Evolutionary conservation across 2,113 vertebrate species (phyloP).

Genomic region (Oncorhynchus clarkii): DNA sequence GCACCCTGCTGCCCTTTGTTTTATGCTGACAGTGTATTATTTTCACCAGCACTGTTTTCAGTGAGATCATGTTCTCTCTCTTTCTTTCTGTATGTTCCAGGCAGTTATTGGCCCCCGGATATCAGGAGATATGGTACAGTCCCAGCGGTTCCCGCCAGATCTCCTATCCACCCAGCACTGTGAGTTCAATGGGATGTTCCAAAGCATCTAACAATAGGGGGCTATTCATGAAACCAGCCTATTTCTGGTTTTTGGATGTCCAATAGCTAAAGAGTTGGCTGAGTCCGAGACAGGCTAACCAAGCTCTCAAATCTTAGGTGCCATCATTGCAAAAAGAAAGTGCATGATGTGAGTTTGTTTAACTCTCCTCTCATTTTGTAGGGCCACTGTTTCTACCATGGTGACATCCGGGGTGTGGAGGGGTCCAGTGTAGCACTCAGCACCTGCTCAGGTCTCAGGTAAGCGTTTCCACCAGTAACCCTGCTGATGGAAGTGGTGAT

Average conservation of each 20-base stretch:
- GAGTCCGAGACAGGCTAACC: too few relatives aligned
- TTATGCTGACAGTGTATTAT: background rate
- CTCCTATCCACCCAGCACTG: constrained; percentile 68
- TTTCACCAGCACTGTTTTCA: constrained; percentile 23
- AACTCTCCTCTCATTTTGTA: constrained; percentile 62
- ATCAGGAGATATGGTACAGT: constrained; percentile 87
- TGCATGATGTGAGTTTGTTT: background rate
- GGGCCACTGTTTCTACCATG: constrained; percentile 94
- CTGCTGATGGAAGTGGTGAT: too few relatives aligned
- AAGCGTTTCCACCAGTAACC: constrained; percentile 35
- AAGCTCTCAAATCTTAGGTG: too few relatives aligned
- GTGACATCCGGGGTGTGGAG: constrained; percentile 74
- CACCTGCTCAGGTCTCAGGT: constrained; percentile 89
- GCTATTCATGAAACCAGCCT: background rate
- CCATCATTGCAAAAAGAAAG: background rate
- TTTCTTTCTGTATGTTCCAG: constrained; percentile 65
- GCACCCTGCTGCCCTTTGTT: too few relatives aligned
- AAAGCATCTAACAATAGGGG: background rate
- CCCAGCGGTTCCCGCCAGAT: constrained; percentile 71
- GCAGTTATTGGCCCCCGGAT: constrained; percentile 84
- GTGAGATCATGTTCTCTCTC: constrained; percentile 12
- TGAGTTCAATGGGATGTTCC: constrained; percentile 63
- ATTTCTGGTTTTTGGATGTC: background rate
- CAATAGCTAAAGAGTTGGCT: background rate
- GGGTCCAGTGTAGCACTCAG: constrained; percentile 85